phyloP scores from a whole-genome alignment of 1,140 invertebrate species.

The Meloidogyne chitwoodi region DNA sequence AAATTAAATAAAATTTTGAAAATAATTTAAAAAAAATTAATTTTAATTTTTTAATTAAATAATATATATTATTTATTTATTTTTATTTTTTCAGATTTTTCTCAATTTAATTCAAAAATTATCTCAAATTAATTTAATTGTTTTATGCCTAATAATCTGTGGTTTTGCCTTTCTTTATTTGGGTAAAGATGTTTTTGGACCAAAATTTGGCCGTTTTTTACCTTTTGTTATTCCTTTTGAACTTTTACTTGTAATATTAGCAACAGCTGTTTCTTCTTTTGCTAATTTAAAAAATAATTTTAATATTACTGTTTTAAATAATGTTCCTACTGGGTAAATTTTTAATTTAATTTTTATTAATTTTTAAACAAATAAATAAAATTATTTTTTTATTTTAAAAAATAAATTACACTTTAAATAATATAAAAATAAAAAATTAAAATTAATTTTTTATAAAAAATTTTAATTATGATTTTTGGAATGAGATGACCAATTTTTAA shows the following conservation, averaged over 20 bases:
- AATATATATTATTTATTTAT: background rate
- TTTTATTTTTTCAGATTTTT: constrained; percentile 40
- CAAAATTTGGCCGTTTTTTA: constrained; percentile 21
- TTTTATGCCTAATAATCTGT: constrained; percentile 34
- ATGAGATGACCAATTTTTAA: no score
- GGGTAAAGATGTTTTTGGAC: constrained; percentile 45
- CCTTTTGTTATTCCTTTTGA: constrained; percentile 51
- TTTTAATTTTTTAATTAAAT: no score
- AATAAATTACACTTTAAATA: no score
- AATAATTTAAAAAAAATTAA: no score
- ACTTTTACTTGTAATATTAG: constrained; percentile 45
- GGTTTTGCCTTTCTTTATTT: constrained; percentile 42
- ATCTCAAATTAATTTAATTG: constrained; percentile 33
- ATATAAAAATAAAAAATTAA: no score
- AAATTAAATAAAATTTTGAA: no score
- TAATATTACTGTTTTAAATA: constrained; percentile 38
- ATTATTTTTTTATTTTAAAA: no score
- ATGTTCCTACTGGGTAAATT: constrained; percentile 38
- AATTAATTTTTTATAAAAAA: no score
- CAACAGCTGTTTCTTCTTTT: constrained; percentile 39
- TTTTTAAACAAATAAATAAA: no score
- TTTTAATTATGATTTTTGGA: no score
- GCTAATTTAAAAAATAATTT: constrained; percentile 24
- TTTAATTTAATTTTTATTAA: background rate
- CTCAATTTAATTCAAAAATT: constrained; percentile 30